Base-by-base conservation (phyloP, 2,113 vertebrate genomes). In the Gymnocephalus cernua region DNA sequence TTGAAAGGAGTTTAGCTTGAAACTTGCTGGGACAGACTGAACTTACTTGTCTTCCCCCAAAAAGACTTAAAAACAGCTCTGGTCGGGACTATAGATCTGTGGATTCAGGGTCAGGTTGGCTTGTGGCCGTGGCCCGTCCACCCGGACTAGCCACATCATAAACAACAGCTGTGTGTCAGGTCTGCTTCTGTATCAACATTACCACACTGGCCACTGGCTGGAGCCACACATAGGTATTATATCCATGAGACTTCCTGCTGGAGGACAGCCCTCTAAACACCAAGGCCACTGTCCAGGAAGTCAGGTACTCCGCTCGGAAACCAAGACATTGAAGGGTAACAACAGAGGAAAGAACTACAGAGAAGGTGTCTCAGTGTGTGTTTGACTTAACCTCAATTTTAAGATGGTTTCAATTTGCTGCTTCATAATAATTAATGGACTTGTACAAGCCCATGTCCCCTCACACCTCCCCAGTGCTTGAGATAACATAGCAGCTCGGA, bases 61-160 rank as follows among this genome's bases (percentile, higher is more conserved):
- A 67, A 74, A 27, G 38, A 72, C 74, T 45, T 75, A 38, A 78
- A 85, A 85, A 80, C 79, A 83, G 47, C 85, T 90, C 69, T 86
- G 81, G 79, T 88, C 44, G 74, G 83, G 72, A 82, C 92, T 95
- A 96, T 95, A 92, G 94, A 96, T 96, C 91, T 95, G 93, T 93
- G 94, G 94, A 94, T 86, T 86, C n/a, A 59, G 83, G 83, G 86
- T 89, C 79, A 57, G 90, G 84, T 77, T 82, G 78, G 87, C 91
- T 87, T 95, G 94, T 91, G 93, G 93, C 89, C 61, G 82, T 83
- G 83, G 79, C 75, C 63, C 62, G 81, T 92, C 93, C 92, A 94
- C 87, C 90, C 93, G 92, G 89, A 87, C 92, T 79, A 81, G 92
- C 94, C 94, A 91, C 94, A 95, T 94, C 91, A 91, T 95, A 94